phyloP scores from a whole-genome alignment of 2,113 vertebrate species.

The Brachionichthys hirsutus region DNA sequence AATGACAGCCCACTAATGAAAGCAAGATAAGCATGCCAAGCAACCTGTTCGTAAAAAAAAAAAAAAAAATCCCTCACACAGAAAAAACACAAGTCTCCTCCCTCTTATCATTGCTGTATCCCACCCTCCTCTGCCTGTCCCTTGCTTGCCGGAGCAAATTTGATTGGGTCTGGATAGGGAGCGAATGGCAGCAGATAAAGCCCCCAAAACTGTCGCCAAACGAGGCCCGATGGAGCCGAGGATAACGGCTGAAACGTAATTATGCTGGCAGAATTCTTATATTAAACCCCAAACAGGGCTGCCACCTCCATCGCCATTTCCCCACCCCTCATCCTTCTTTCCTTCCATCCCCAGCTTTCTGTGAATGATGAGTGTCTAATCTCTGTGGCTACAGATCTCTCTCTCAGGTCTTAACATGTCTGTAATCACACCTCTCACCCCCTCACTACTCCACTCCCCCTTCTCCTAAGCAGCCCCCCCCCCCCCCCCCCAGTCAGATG shows the following conservation, averaged over 20 bases:
- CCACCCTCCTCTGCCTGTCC: conserved; percentile 58
- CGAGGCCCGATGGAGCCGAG: conserved; percentile 72
- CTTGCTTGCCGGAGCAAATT: conserved; percentile 72
- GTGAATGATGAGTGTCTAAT: conserved; percentile 76
- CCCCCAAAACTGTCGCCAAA: conserved; percentile 75
- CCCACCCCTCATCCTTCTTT: conserved; percentile 35
- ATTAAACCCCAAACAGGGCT: conserved; percentile 69
- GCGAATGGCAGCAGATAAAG: conserved; percentile 79
- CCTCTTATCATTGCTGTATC: conserved; percentile 68
- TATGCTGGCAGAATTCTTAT: conserved; percentile 74
- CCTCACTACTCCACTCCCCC: neutral
- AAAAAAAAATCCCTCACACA: conserved; percentile 50
- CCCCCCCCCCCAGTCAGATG: conserved; percentile 59
- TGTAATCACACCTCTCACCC: conserved; percentile 60
- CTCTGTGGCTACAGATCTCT: conserved; percentile 70
- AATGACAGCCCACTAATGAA: conserved; percentile 69
- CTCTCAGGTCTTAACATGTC: conserved; percentile 73
- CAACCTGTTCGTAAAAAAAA: conserved; percentile 73
- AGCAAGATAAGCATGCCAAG: conserved; percentile 74
- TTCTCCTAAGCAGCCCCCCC: conserved; percentile 21
- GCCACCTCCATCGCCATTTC: conserved; percentile 37
- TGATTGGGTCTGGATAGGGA: conserved; percentile 78
- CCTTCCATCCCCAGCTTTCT: conserved; percentile 40
- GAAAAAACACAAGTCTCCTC: conserved; percentile 52
- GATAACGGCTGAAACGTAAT: conserved; percentile 77